Percentiles rank a stretch among this genome's conserved stretches.
phyloP scores from a whole-genome alignment of 2,888 invertebrate species.

The Gisinianus flammeolus region DNA sequence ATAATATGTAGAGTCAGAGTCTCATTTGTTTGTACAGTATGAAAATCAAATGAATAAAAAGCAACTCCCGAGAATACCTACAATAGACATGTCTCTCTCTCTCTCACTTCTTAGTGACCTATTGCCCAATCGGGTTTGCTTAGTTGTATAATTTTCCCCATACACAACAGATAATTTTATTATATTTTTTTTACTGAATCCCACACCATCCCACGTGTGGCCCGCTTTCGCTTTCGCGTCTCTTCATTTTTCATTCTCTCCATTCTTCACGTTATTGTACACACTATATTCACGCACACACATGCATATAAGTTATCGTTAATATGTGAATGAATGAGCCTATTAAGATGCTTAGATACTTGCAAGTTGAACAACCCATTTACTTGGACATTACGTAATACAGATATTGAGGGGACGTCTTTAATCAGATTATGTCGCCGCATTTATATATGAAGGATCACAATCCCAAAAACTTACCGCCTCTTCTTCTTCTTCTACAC shows the following conservation, averaged over 20 bases:
- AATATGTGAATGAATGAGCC: too few species aligned
- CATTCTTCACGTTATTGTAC: too few species aligned
- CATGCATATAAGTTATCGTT: too few species aligned
- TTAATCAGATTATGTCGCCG: constrained; percentile 25
- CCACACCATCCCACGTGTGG: constrained; percentile 42
- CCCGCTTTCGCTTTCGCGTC: constrained; percentile 35
- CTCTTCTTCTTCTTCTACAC: too few species aligned
- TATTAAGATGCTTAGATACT: too few species aligned
- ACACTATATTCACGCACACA: too few species aligned
- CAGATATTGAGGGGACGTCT: constrained; percentile 11
- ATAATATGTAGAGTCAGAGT: too few species aligned
- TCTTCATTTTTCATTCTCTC: too few species aligned
- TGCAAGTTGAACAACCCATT: too few species aligned
- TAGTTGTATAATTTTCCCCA: constrained; percentile 6
- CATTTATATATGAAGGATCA: neutral
- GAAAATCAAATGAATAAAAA: constrained; percentile 28
- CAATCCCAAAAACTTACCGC: too few species aligned
- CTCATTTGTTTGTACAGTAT: neutral
- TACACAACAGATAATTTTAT: neutral
- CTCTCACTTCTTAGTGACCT: constrained; percentile 5
- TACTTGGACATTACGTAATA: neutral
- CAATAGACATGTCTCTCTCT: constrained; percentile 19
- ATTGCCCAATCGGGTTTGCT: constrained; percentile 26
- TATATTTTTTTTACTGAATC: constrained; percentile 9
- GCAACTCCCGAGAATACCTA: constrained; percentile 14